A percentile compares a stretch with the other conserved stretches of the same genome.
These are phyloP conservation scores for Paramisgurnus dabryanus DNA, from an alignment of 2,113 vertebrate genomes.

Conservation along the genomic window DNA sequence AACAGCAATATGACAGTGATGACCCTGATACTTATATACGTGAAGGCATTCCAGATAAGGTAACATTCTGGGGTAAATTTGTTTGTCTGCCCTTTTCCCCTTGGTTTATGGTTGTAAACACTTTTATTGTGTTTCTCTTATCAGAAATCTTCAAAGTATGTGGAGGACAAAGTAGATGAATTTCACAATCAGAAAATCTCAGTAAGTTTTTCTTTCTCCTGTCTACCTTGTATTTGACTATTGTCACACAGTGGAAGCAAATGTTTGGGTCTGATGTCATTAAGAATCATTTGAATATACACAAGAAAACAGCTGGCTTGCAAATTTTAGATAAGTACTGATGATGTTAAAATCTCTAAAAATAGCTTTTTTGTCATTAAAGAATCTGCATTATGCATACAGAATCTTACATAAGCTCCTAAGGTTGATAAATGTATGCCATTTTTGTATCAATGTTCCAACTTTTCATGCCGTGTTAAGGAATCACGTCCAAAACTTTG, in stretches of 20 bases:
- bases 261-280: no score
- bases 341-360: no score
- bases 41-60: constrained; percentile 72
- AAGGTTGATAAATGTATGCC: no score
- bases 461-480: no score
- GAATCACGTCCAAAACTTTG: no score
- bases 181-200: constrained; percentile 78
- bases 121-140: constrained; percentile 1
- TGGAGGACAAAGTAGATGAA: constrained; percentile 75
- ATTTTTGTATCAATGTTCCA: no score
- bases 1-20: constrained; percentile 67
- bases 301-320: no score
- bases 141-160: constrained; percentile 73
- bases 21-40: constrained; percentile 69
- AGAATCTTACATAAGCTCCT: no score
- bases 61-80: constrained; percentile 31
- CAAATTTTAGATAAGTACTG: no score
- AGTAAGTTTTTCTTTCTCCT: constrained; percentile 62
- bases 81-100: background rate
- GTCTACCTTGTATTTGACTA: background rate
- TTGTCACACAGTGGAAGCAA: background rate
- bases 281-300: no score
- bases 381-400: no score
- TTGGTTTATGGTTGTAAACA: background rate
- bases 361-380: no score